Conservation (phyloP, 1,140 invertebrate species). For the Leptopilina boulardi region DNA sequence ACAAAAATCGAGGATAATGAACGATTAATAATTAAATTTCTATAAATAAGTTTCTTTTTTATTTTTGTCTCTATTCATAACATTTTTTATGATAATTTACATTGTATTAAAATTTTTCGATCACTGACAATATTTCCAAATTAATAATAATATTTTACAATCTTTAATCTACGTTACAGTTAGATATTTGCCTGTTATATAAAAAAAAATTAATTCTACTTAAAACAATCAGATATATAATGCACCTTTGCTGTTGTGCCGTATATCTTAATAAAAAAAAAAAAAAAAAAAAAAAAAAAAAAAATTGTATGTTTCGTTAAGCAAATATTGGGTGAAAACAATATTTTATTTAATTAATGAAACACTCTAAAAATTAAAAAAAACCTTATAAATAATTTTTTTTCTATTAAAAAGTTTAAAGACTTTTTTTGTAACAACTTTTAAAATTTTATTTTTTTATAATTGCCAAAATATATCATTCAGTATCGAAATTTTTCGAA, state of each 20-base stretch:
- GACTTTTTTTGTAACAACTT: background rate
- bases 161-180: constrained; percentile 21
- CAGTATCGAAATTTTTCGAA: background rate
- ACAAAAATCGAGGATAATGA: background rate
- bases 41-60: constrained; percentile 46
- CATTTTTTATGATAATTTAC: constrained; percentile 42
- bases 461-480: background rate
- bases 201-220: constrained; percentile 22
- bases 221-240: constrained; percentile 25
- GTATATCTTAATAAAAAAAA: constrained; percentile 19
- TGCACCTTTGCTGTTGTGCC: background rate
- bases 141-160: constrained; percentile 33
- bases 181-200: background rate
- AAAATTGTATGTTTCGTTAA: background rate
- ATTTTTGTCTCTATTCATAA: constrained; percentile 48
- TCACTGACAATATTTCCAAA: constrained; percentile 30
- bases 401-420: background rate
- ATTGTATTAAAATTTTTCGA: constrained; percentile 38
- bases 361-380: background rate
- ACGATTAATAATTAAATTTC: constrained; percentile 40
- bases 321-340: background rate
- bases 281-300: too few relatives aligned
- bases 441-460: background rate
- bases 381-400: background rate
- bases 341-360: background rate